These are phyloP conservation scores for Caretta caretta DNA, from an alignment of 2,113 vertebrate species.

Conservation along the genomic window DNA sequence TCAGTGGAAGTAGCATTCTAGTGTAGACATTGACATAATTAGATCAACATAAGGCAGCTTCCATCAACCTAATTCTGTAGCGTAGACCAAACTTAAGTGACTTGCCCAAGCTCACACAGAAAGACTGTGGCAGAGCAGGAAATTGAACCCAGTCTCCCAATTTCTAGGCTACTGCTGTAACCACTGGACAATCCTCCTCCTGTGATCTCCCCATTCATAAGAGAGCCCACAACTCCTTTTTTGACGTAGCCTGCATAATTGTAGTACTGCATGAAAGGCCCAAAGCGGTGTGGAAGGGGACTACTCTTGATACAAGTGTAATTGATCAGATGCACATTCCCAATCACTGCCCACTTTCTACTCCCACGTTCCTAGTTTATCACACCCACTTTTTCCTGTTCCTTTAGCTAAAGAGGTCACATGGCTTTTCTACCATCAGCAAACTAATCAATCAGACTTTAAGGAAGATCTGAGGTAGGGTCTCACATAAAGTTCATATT, in stretches of 20 bases:
- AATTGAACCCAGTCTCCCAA: too few species aligned
- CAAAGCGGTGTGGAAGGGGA: slow-evolving; percentile 4
- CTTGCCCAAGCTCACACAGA: too few species aligned
- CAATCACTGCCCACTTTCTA: neutral
- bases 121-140: too few species aligned
- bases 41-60: too few species aligned
- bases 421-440: neutral
- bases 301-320: neutral
- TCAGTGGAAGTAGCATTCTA: too few species aligned
- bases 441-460: neutral
- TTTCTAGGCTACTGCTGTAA: too few species aligned
- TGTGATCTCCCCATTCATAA: neutral
- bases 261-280: neutral
- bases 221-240: neutral
- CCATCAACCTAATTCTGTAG: too few species aligned
- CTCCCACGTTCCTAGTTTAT: neutral
- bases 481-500: too few species aligned
- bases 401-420: neutral
- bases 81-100: too few species aligned
- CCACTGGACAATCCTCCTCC: too few species aligned
- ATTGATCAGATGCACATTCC: slow-evolving; percentile 2
- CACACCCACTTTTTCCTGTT: neutral
- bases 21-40: too few species aligned
- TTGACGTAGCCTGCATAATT: neutral
- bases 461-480: too few species aligned